Conservation (phyloP, 1,140 invertebrate species). For the Coptotermes formosanus region DNA sequence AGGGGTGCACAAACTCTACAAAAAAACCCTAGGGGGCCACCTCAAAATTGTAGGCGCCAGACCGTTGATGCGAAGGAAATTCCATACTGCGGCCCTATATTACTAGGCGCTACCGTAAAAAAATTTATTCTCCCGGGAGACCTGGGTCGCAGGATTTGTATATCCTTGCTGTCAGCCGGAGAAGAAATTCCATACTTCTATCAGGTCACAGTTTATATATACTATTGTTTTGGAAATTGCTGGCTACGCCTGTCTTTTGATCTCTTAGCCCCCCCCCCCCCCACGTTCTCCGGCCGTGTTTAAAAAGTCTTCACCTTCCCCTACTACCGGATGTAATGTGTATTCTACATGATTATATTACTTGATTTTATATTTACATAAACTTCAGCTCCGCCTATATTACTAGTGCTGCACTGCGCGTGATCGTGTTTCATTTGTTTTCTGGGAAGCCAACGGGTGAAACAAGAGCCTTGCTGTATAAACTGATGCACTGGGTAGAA, state of each 20-base stretch:
- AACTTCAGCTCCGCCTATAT: slow-evolving; percentile 5
- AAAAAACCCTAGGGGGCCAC: too few species aligned
- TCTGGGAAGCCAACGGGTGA: slow-evolving; percentile 4
- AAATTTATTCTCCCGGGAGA: too few species aligned
- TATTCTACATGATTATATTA: slow-evolving; percentile 16
- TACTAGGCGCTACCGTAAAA: too few species aligned
- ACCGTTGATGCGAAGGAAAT: too few species aligned
- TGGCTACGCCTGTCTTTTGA: neutral
- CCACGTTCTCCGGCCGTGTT: neutral
- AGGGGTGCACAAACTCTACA: too few species aligned
- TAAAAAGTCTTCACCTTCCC: neutral
- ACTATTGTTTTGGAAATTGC: neutral
- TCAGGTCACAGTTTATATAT: neutral
- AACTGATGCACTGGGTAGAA: slow-evolving; percentile 8
- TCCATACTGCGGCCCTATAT: too few species aligned
- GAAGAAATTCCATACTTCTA: neutral
- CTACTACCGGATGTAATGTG: neutral
- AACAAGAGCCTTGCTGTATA: slow-evolving; percentile 1
- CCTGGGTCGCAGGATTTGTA: too few species aligned
- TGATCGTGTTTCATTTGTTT: slow-evolving; percentile 7
- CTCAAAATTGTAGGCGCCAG: too few species aligned
- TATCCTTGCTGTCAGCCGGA: neutral
- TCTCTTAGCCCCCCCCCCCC: neutral
- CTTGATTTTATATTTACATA: slow-evolving; percentile 11
- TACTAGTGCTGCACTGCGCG: neutral